Evolutionary conservation across 1,140 invertebrate species (phyloP).

Genomic region (Holotrichia oblita): DNA sequence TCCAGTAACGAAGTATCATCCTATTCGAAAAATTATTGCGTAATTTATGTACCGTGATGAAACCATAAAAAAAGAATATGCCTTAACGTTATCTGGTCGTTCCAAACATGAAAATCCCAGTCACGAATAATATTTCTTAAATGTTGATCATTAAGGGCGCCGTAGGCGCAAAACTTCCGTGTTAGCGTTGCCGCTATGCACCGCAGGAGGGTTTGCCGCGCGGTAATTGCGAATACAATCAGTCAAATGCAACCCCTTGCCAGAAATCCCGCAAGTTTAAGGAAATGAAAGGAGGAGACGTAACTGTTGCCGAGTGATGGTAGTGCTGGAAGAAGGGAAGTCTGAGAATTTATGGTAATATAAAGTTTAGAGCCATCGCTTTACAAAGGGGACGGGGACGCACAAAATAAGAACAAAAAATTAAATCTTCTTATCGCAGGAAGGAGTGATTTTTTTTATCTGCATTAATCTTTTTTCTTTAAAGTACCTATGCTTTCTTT

Average conservation of each 20-base stretch:
- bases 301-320: conserved; percentile 20
- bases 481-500: background rate
- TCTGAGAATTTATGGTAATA: conserved; percentile 29
- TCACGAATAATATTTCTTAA: conserved; percentile 26
- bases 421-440: conserved; percentile 1
- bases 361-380: conserved; percentile 9
- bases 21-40: conserved; percentile 29
- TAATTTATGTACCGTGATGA: conserved; percentile 31
- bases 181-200: background rate
- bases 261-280: conserved; percentile 13
- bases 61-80: conserved; percentile 11
- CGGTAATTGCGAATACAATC: conserved; percentile 30
- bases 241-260: conserved; percentile 28
- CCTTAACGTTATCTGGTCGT: background rate
- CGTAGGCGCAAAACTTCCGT: conserved; percentile 18
- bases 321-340: conserved; percentile 7
- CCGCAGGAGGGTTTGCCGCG: conserved; percentile 12
- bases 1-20: background rate
- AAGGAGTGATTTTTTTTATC: conserved; percentile 11
- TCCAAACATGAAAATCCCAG: conserved; percentile 24
- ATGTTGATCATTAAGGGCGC: conserved; percentile 14
- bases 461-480: background rate
- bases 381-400: background rate
- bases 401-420: background rate
- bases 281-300: conserved; percentile 30